Conservation (phyloP, 2,113 vertebrate species). For the Casuarius casuarius region DNA sequence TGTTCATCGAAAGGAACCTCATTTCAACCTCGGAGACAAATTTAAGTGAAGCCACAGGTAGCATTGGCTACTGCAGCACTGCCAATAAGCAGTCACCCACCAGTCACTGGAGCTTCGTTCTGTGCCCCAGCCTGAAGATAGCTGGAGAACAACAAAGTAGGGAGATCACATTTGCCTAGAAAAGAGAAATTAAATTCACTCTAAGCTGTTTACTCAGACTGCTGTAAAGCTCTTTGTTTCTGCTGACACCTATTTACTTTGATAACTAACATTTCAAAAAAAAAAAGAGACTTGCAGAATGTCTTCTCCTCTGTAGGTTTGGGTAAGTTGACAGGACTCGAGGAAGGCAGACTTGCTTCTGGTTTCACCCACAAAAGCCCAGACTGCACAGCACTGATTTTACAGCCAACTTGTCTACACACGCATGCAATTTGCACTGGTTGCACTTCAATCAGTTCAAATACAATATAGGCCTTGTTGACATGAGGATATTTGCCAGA, state of each 20-base stretch:
- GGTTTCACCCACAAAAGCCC: neutral
- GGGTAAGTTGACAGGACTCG: fast-evolving
- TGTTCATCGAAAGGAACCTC: neutral
- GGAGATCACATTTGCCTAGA: neutral
- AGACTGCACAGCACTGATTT: neutral
- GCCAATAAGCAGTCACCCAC: neutral
- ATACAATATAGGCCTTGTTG: neutral
- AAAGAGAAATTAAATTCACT: constrained; percentile 37
- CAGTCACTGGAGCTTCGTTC: neutral
- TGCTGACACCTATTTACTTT: constrained; percentile 48
- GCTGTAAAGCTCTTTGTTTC: constrained; percentile 22
- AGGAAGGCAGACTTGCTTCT: neutral
- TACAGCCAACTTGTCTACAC: neutral
- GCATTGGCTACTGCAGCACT: fast-evolving
- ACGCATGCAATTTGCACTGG: neutral
- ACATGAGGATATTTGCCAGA: neutral
- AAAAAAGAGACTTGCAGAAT: neutral
- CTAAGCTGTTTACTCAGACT: constrained; percentile 39
- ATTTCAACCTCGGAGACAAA: neutral
- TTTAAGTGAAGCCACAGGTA: neutral
- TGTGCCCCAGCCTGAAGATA: neutral
- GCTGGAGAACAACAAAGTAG: neutral
- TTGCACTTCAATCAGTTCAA: neutral
- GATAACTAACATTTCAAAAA: neutral
- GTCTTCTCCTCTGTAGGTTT: fast-evolving